Evolutionary conservation across 2,888 invertebrate genomes (phyloP).

Genomic region (Ephialtes manifestator): DNA sequence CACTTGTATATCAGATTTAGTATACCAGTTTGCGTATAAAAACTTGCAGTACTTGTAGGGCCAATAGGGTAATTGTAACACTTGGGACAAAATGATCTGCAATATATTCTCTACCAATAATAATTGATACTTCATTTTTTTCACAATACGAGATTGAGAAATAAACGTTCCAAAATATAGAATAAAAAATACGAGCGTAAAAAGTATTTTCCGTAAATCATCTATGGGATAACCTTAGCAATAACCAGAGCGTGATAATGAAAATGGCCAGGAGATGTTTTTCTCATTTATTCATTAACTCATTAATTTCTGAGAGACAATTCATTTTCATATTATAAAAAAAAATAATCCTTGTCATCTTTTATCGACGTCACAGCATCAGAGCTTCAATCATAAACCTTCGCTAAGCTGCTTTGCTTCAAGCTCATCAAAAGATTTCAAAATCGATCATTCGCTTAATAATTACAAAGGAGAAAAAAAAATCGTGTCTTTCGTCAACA

Average conservation of each 20-base stretch:
- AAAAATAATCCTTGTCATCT: background rate
- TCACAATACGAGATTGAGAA: too few relatives aligned
- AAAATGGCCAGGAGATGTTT: constrained; percentile 17
- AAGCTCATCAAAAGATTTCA: constrained; percentile 23
- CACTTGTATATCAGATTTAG: too few relatives aligned
- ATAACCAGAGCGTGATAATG: constrained; percentile 20
- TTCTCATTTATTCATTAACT: constrained; percentile 13
- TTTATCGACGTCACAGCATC: constrained; percentile 26
- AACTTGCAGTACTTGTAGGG: too few relatives aligned
- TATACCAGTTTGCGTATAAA: too few relatives aligned
- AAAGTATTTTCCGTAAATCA: constrained; percentile 56
- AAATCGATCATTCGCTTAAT: constrained; percentile 27
- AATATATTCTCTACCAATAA: too few relatives aligned
- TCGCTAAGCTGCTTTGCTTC: constrained; percentile 49
- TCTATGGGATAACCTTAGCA: constrained; percentile 39
- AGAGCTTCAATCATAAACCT: constrained; percentile 30
- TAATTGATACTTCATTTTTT: too few relatives aligned
- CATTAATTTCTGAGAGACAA: background rate
- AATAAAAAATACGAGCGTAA: too few relatives aligned
- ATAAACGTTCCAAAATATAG: too few relatives aligned
- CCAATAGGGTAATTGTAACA: too few relatives aligned
- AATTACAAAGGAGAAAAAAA: constrained; percentile 23
- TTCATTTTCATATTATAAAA: background rate
- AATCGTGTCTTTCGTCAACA: constrained; percentile 72
- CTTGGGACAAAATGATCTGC: too few relatives aligned